Percentiles rank a stretch among this genome's conserved stretches.
phyloP scores from a whole-genome alignment of 64 coral and sea anemone genomes.

The Trachythela sp. region DNA sequence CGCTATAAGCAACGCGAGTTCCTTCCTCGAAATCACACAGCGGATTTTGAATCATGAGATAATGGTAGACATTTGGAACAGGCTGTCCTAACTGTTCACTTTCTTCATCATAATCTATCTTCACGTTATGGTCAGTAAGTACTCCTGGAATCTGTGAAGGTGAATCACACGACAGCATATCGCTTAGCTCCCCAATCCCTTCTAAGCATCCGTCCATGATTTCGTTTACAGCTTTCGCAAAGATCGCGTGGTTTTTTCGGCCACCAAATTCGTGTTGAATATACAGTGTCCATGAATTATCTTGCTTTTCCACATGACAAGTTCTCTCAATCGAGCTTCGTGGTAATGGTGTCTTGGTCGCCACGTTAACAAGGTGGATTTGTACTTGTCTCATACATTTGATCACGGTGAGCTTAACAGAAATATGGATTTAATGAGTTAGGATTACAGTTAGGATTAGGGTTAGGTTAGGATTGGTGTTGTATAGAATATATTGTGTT shows the following conservation, averaged over 20 bases:
- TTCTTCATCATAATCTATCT: not conserved
- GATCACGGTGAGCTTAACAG: not conserved
- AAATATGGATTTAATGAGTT: not conserved
- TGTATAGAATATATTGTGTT: too few relatives aligned
- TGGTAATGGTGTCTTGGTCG: not conserved
- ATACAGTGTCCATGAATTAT: not conserved
- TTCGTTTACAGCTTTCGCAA: not conserved
- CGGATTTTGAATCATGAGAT: not conserved
- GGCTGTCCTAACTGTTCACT: not conserved
- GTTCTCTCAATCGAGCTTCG: not conserved
- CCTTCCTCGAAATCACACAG: not conserved
- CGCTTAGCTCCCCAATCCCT: not conserved
- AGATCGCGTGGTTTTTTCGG: not conserved
- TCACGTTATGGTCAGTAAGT: not conserved
- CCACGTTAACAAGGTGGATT: not conserved
- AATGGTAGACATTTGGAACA: not conserved
- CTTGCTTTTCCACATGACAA: not conserved
- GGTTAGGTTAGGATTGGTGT: too few relatives aligned
- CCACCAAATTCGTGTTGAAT: slow-evolving; percentile 4
- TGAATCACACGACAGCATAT: not conserved
- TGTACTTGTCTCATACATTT: not conserved
- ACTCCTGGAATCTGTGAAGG: not conserved
- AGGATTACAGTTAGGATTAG: too few relatives aligned
- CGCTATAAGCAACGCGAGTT: not conserved
- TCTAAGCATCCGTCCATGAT: not conserved